Base-by-base conservation (phyloP, 2,113 vertebrate genomes). In the Aphyosemion australe region DNA sequence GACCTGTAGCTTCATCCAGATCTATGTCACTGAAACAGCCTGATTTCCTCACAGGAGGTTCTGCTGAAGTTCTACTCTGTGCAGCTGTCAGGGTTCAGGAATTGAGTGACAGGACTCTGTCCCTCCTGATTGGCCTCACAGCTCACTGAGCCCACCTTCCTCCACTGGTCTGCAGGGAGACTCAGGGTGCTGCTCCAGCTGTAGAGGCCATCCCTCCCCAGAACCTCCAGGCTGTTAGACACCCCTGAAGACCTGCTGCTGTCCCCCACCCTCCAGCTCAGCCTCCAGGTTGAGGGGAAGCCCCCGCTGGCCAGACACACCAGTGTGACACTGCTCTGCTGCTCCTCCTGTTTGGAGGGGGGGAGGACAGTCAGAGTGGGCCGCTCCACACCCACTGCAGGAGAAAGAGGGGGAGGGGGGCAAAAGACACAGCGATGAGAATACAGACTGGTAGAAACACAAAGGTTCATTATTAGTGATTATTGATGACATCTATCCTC, bases 311-410 rank as follows among this genome's bases (percentile, higher is more conserved):
- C 79, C 74, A 87, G 42, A 77, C 88, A 88, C 74, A 83, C 54
- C 63, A 89, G 50, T n/a, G 84, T 87, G 81, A 75, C 86, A 42
- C 12, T 74, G 48, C 61, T 74, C 70, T 69, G 42, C 64, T 52
- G 49, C 73, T 83, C 47, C 80, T 85, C 76, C 54, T 61, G 34
- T 26, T 6, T 61, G 69, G 86, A 85, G 62, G 84, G 78, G 37
- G 86, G 69, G 80, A 88, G 82, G 63, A 87, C n/a, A 10, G 37
- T 89, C 66, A 87, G 74, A 48, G 52, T 75, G 77, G 85, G 85
- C 20, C 14, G 71, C 72, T 54, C 34, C 42, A 69, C 51, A 31
- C 76, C 76, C 75, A 61, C 80, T 83, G 64, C 31, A 65, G 61
- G 57, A 61, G 37, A 50, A 52, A 52, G 57, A 39, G 49, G 47